These are phyloP conservation scores for Camponotus vicinus DNA, from an alignment of 1,140 invertebrate species.

Conservation along the genomic window DNA sequence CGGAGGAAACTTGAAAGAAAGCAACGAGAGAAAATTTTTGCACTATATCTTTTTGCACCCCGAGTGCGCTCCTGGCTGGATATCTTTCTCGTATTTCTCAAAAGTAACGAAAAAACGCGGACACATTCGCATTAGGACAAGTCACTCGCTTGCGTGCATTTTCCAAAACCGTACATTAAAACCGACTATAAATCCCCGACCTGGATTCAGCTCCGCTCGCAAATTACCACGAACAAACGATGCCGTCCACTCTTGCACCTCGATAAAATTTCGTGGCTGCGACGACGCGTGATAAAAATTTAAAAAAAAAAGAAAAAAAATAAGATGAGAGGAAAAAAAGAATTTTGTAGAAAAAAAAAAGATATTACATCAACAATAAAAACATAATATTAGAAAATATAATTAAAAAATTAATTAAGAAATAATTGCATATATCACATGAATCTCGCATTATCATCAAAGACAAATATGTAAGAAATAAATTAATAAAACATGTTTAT, in stretches of 20 bases:
- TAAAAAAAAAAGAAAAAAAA: neutral
- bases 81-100: constrained; percentile 50
- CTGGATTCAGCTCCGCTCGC: constrained; percentile 53
- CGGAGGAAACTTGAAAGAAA: constrained; percentile 20
- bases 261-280: constrained; percentile 52
- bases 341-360: constrained; percentile 27
- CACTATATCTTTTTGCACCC: constrained; percentile 28
- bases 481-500: neutral
- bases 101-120: constrained; percentile 44
- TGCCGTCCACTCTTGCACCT: constrained; percentile 26
- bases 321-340: neutral
- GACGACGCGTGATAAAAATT: constrained; percentile 48
- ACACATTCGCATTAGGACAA: constrained; percentile 48
- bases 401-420: neutral
- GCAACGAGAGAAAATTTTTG: constrained; percentile 28
- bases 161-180: constrained; percentile 60
- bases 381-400: neutral
- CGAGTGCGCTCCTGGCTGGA: neutral
- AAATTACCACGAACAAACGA: constrained; percentile 60
- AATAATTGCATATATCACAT: neutral
- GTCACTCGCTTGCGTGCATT: constrained; percentile 55
- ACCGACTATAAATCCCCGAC: constrained; percentile 53
- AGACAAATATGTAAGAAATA: neutral
- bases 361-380: neutral
- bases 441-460: neutral